Conservation (phyloP, 2,888 invertebrate species). For the Punctoribates punctum region DNA sequence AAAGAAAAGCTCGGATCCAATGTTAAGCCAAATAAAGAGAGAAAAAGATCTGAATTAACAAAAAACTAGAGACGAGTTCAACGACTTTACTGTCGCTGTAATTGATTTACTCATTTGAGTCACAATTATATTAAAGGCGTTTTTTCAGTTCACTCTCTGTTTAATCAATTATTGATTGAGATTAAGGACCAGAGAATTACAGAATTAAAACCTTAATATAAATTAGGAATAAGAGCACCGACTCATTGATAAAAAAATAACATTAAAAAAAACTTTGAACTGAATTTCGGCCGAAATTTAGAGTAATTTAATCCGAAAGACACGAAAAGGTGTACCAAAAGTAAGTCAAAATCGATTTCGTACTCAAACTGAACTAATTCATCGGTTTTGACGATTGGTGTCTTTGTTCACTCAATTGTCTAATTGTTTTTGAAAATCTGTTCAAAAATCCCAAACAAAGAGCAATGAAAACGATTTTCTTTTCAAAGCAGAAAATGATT, state of each 20-base stretch:
- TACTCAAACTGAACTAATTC: too few species aligned
- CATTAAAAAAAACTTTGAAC: not conserved
- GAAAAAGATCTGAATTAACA: too few species aligned
- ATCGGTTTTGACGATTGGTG: not conserved
- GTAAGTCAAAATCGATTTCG: too few species aligned
- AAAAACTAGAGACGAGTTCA: not conserved
- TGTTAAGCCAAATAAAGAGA: too few species aligned
- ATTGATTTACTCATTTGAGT: not conserved
- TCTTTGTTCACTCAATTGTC: constrained; percentile 1
- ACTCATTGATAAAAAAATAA: too few species aligned
- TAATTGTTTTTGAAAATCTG: not conserved
- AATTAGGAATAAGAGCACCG: too few species aligned
- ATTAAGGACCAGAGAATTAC: not conserved
- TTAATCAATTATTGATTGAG: constrained; percentile 18
- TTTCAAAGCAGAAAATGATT: too few species aligned
- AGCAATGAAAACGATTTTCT: not conserved
- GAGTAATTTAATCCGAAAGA: not conserved
- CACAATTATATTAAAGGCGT: not conserved
- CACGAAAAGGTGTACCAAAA: not conserved
- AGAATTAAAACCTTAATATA: not conserved
- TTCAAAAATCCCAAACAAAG: not conserved
- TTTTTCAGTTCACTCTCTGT: not conserved
- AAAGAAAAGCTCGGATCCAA: too few species aligned
- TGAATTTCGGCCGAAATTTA: not conserved
- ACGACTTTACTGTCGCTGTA: not conserved